Evolutionary conservation across 1,140 invertebrate species (phyloP).

Genomic region (Battus philenor): DNA sequence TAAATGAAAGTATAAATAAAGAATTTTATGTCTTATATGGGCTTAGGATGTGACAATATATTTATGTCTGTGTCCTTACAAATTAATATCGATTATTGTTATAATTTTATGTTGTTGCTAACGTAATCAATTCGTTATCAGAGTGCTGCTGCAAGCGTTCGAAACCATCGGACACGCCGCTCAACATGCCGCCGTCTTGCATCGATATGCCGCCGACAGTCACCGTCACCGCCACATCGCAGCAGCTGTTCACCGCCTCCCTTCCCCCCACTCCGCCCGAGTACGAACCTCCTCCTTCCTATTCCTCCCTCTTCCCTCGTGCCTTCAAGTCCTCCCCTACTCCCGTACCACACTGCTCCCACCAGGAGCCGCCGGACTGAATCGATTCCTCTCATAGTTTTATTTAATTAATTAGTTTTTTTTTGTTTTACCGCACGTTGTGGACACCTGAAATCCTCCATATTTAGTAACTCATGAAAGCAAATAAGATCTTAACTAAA

Average conservation of each 20-base stretch:
- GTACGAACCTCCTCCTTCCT: conserved; percentile 62
- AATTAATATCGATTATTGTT: too few relatives aligned
- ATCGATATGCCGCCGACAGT: conserved; percentile 60
- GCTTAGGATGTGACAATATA: too few relatives aligned
- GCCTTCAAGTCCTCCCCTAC: conserved; percentile 63
- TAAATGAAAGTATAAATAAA: too few relatives aligned
- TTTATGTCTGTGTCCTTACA: conserved; percentile 25
- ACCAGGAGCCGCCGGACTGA: conserved; percentile 55
- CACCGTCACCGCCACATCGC: conserved; percentile 51
- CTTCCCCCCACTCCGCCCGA: conserved; percentile 48
- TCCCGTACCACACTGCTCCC: conserved; percentile 61
- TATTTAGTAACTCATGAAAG: too few relatives aligned
- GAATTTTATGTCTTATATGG: too few relatives aligned
- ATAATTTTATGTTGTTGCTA: too few relatives aligned
- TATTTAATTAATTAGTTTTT: not conserved
- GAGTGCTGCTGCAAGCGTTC: conserved; percentile 67
- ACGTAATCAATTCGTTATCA: too few relatives aligned
- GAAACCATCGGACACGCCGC: conserved; percentile 61
- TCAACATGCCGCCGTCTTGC: conserved; percentile 59
- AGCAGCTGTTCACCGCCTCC: conserved; percentile 41
- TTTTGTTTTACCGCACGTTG: conserved; percentile 3
- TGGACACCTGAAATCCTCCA: not conserved
- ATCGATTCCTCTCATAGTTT: not conserved
- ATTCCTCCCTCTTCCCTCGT: conserved; percentile 62
- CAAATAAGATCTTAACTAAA: too few relatives aligned